Percentiles rank a stretch among this genome's conserved stretches.
These are phyloP conservation scores for Clarias platycephalus DNA, from an alignment of 2,797 vertebrate species.

Conservation along the genomic window DNA sequence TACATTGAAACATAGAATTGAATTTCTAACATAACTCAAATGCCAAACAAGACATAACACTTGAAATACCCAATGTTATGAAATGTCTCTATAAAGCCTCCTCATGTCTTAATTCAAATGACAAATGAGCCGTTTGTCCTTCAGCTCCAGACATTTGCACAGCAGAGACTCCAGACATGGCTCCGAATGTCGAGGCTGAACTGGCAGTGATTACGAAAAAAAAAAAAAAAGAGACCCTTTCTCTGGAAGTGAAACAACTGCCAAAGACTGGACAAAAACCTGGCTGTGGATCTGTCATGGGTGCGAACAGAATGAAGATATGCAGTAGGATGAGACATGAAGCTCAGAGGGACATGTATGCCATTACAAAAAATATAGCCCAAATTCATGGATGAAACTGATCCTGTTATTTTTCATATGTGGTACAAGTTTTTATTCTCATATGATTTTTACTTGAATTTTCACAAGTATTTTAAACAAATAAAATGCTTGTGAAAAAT, in stretches of 20 bases:
- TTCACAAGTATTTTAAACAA: too few relatives aligned
- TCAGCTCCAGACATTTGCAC: neutral
- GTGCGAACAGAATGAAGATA: neutral
- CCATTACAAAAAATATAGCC: neutral
- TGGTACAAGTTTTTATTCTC: too few relatives aligned
- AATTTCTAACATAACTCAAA: neutral
- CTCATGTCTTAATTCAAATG: neutral
- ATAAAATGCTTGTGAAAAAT: too few relatives aligned
- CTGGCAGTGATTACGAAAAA: neutral
- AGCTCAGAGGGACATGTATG: neutral
- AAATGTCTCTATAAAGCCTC: neutral
- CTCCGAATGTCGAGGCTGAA: neutral
- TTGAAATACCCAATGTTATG: too few relatives aligned
- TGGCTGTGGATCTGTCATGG: neutral
- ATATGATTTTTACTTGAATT: too few relatives aligned
- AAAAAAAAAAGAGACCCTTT: neutral
- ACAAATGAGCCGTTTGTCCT: constrained; percentile 6
- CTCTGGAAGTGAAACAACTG: neutral
- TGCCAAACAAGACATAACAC: neutral
- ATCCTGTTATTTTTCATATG: neutral
- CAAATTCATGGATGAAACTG: neutral
- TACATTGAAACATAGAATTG: neutral
- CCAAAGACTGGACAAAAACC: neutral
- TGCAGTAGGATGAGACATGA: neutral
- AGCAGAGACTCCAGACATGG: neutral